Evolutionary conservation across 1,140 invertebrate genomes (phyloP).

Genomic region (Drosophila ananassae): DNA sequence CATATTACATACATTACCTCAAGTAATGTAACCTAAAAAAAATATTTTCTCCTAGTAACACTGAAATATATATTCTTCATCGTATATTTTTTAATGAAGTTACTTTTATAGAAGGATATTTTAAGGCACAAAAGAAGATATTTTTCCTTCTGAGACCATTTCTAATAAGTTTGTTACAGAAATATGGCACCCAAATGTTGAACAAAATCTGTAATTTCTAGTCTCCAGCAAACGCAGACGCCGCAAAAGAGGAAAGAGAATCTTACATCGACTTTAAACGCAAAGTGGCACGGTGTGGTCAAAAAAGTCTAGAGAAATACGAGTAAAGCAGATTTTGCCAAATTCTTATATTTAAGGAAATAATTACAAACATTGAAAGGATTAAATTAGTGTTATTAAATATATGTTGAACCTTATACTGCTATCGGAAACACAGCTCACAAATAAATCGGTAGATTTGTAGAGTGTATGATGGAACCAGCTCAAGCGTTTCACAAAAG

Average conservation of each 20-base stretch:
- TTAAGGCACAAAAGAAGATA: constrained; percentile 92
- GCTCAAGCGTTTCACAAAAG: too few relatives aligned
- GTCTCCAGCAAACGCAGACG: constrained; percentile 99
- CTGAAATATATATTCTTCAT: too few relatives aligned
- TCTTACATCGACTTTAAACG: constrained; percentile 98
- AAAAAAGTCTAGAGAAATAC: constrained; percentile 98
- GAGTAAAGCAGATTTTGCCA: constrained; percentile 72
- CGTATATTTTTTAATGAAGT: too few relatives aligned
- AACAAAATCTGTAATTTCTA: constrained; percentile 99
- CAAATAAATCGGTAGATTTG: too few relatives aligned
- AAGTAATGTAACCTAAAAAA: too few relatives aligned
- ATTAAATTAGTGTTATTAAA: constrained; percentile 42
- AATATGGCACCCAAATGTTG: constrained; percentile 99
- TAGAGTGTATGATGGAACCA: too few relatives aligned
- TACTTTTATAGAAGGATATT: constrained; percentile 92
- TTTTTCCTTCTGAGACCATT: constrained; percentile 98
- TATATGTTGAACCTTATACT: too few relatives aligned
- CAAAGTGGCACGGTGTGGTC: constrained; percentile 98
- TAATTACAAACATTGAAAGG: constrained; percentile 82
- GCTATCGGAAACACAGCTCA: too few relatives aligned
- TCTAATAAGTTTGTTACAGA: constrained; percentile 99
- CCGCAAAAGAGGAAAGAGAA: constrained; percentile 99
- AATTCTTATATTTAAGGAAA: constrained; percentile 84
- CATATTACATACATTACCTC: too few relatives aligned
- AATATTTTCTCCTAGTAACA: too few relatives aligned